phyloP scores from a whole-genome alignment of 2,888 invertebrate species.

The Coelopa pilipes region DNA sequence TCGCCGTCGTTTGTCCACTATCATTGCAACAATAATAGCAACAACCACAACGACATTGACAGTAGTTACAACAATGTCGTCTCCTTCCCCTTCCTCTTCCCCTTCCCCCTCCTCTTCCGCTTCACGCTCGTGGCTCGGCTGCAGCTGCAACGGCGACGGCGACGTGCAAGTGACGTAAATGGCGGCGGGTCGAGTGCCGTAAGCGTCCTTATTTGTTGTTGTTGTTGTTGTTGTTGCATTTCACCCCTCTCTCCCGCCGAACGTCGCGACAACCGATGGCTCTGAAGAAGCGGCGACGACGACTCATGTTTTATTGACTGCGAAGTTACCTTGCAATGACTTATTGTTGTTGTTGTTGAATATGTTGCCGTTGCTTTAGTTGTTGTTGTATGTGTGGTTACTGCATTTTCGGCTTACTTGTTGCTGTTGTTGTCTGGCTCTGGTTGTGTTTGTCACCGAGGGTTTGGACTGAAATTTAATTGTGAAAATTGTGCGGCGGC shows the following conservation, averaged over 20 bases:
- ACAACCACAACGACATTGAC: constrained; percentile 16
- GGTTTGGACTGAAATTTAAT: not conserved
- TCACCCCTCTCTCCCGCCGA: too few species aligned
- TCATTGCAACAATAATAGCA: constrained; percentile 8
- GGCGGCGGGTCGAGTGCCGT: constrained; percentile 2
- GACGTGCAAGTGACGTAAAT: constrained; percentile 12
- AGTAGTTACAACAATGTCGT: not conserved
- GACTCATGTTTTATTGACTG: not conserved
- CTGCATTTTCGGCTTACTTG: too few species aligned
- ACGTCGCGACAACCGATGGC: too few species aligned
- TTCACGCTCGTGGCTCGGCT: too few species aligned
- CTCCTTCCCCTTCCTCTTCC: not conserved
- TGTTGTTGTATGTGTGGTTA: not conserved
- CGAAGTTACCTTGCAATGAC: not conserved
- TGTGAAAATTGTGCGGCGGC: too few species aligned
- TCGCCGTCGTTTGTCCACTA: not conserved
- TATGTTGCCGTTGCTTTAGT: not conserved
- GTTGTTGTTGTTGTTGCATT: too few species aligned
- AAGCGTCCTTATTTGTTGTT: constrained; percentile 8
- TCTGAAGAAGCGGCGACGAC: too few species aligned
- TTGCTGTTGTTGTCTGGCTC: not conserved
- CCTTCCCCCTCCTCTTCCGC: not conserved
- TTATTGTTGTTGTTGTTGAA: not conserved
- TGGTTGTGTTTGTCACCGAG: not conserved
- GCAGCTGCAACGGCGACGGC: too few species aligned